Conservation (phyloP, 2,113 vertebrate species). For the Nibea coibor region DNA sequence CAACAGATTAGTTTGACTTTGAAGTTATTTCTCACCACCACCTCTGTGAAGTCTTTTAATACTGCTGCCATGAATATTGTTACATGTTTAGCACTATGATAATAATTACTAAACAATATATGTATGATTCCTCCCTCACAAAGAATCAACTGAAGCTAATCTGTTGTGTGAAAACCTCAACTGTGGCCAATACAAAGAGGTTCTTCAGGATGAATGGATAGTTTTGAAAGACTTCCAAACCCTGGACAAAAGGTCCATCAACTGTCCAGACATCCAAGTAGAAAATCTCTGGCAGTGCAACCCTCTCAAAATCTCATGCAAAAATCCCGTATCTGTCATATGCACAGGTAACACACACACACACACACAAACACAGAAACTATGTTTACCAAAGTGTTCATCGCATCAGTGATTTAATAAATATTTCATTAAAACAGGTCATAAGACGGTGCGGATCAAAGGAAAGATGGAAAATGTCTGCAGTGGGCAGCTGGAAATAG, state of each 20-base stretch:
- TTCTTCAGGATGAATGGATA: rapidly evolving
- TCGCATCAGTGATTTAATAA: not conserved
- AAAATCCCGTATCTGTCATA: conserved; percentile 8
- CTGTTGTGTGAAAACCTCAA: conserved; percentile 41
- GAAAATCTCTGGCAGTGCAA: conserved; percentile 71
- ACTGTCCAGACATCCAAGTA: not conserved
- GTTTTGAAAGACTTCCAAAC: rapidly evolving
- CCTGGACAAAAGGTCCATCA: rapidly evolving
- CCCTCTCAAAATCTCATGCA: rapidly evolving
- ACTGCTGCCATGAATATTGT: not conserved
- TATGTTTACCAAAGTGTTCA: not conserved
- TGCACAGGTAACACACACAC: conserved; percentile 62
- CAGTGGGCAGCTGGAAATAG: conserved; percentile 46
- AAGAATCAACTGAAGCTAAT: rapidly evolving
- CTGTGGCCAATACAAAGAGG: not conserved
- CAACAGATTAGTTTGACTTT: not conserved
- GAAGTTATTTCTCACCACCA: not conserved
- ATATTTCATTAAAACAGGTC: conserved; percentile 45
- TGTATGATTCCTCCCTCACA: not conserved
- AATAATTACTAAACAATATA: not conserved
- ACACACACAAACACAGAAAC: not conserved
- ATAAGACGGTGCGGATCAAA: conserved; percentile 25
- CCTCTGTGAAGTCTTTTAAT: not conserved
- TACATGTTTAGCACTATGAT: not conserved
- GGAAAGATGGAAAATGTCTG: conserved; percentile 36